Evolutionary conservation across 2,113 vertebrate genomes (phyloP).

Genomic region (Pterocles burchelli): DNA sequence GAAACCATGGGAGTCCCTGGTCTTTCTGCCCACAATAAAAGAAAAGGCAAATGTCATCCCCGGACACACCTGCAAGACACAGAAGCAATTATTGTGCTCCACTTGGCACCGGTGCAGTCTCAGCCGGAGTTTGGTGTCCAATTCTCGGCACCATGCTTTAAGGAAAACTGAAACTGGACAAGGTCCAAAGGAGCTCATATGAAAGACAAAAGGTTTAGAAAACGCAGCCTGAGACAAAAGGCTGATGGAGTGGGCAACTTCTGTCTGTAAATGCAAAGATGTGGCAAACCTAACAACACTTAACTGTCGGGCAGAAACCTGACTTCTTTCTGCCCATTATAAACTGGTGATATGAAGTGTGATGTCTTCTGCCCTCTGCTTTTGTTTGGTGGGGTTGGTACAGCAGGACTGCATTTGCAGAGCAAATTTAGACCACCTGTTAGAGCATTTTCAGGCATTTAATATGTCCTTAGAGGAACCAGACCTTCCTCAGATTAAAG

Average conservation of each 20-base stretch:
- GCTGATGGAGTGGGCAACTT: background rate
- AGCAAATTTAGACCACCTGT: background rate
- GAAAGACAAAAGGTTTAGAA: background rate
- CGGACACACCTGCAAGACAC: background rate
- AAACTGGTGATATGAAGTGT: background rate
- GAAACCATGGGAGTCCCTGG: background rate
- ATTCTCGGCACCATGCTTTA: background rate
- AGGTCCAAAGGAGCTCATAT: background rate
- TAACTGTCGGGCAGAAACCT: background rate
- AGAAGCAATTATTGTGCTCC: background rate
- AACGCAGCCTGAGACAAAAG: background rate
- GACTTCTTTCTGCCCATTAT: background rate
- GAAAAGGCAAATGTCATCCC: background rate
- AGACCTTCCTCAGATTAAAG: background rate
- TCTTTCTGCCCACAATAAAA: background rate
- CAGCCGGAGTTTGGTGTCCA: background rate
- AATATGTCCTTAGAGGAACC: background rate
- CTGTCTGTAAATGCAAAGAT: background rate
- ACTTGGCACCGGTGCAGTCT: rapidly evolving
- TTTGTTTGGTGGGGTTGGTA: background rate
- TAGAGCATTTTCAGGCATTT: background rate
- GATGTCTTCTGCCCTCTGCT: background rate
- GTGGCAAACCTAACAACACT: background rate
- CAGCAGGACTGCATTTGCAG: background rate
- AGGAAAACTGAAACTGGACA: background rate